Percentiles rank a stretch among this genome's conserved stretches.
phyloP scores from a whole-genome alignment of 2,888 invertebrate species.

The Xanthia togata region DNA sequence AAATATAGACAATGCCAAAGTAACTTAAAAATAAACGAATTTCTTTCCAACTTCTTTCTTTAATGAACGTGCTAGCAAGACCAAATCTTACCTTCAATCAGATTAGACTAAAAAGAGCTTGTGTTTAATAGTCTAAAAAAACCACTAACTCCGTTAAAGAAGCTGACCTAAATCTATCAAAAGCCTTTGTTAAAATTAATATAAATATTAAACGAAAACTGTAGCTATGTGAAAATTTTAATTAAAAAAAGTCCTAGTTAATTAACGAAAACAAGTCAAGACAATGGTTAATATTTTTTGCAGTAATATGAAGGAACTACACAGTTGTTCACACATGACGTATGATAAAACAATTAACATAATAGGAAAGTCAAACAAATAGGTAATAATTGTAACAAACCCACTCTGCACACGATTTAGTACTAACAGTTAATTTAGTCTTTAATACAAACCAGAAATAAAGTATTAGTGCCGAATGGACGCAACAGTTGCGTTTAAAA shows the following conservation, averaged over 20 bases:
- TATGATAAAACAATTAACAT: conserved; percentile 26
- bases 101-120: neutral
- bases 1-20: neutral
- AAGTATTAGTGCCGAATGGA: neutral
- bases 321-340: conserved; percentile 53
- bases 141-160: neutral
- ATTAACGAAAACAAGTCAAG: conserved; percentile 25
- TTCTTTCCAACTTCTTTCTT: neutral
- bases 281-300: conserved; percentile 28
- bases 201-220: conserved; percentile 22
- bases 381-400: neutral
- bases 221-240: conserved; percentile 11
- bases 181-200: conserved; percentile 25
- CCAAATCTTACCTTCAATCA: neutral
- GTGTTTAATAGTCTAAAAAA: conserved; percentile 8
- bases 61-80: neutral
- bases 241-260: conserved; percentile 7
- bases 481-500: neutral
- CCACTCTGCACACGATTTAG: conserved; percentile 3
- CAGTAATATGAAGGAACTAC: conserved; percentile 11
- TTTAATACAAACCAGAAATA: neutral
- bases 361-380: neutral
- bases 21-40: neutral
- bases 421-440: neutral
- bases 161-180: conserved; percentile 22